A percentile compares a stretch with the other conserved stretches of the same genome.
phyloP scores from a whole-genome alignment of 2,888 invertebrate genomes.

The Drosophila ustulata region DNA sequence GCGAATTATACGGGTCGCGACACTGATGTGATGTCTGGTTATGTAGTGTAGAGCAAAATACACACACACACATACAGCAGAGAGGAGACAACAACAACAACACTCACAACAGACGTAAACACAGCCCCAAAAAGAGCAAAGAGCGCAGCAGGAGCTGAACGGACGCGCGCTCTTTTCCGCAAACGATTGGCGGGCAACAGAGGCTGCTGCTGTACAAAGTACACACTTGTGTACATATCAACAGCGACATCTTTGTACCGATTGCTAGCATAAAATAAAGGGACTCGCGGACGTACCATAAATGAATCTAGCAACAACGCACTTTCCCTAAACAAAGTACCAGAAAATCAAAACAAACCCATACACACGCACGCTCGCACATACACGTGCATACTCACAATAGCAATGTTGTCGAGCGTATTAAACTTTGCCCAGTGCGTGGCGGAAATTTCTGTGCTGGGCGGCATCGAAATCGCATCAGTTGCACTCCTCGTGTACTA shows the following conservation, averaged over 20 bases:
- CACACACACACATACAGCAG: slow-evolving; percentile 27
- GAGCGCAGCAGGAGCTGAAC: slow-evolving; percentile 38
- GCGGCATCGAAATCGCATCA: slow-evolving; percentile 83
- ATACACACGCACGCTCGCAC: slow-evolving; percentile 14
- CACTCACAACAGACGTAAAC: slow-evolving; percentile 45
- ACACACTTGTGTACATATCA: slow-evolving; percentile 25
- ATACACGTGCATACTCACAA: slow-evolving; percentile 1
- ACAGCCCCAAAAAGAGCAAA: slow-evolving; percentile 17
- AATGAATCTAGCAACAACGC: background rate
- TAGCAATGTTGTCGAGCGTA: slow-evolving; percentile 74
- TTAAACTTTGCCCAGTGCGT: slow-evolving; percentile 80
- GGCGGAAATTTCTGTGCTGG: slow-evolving; percentile 82
- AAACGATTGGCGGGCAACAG: slow-evolving; percentile 46
- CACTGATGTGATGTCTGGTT: slow-evolving; percentile 67
- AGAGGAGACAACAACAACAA: slow-evolving; percentile 25
- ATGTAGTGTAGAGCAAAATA: slow-evolving; percentile 78
- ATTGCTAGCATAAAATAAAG: background rate
- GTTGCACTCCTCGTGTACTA: slow-evolving; percentile 83
- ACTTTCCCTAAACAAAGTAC: slow-evolving; percentile 8
- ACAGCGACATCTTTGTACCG: slow-evolving; percentile 24
- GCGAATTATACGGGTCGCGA: slow-evolving; percentile 66
- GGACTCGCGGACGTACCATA: too few species aligned
- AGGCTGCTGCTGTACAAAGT: slow-evolving; percentile 24
- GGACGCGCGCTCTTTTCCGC: slow-evolving; percentile 53
- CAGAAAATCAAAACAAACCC: slow-evolving; percentile 4